These are phyloP conservation scores for Sceloporus undulatus DNA, from an alignment of 2,113 vertebrate genomes.

Conservation along the genomic window DNA sequence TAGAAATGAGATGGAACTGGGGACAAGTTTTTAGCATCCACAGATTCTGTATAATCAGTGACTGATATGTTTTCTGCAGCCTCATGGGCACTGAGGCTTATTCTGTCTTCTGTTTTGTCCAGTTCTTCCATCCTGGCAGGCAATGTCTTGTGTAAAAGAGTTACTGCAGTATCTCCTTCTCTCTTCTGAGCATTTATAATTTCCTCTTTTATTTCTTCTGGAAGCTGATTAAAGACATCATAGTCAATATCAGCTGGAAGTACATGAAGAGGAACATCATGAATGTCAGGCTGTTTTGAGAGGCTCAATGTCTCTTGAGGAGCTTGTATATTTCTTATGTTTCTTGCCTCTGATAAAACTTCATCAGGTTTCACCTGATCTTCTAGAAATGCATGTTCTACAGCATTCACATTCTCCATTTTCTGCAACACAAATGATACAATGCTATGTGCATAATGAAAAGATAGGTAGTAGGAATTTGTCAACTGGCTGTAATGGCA, in stretches of 20 bases:
- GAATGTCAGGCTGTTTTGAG: conserved; percentile 22
- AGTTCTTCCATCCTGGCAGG: conserved; percentile 47
- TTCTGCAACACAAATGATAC: conserved; percentile 56
- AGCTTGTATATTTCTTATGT: conserved; percentile 24
- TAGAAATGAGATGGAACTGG: not conserved
- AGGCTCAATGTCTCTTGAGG: conserved; percentile 6
- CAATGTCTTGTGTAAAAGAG: conserved; percentile 27
- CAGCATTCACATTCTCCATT: conserved; percentile 47
- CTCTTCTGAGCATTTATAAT: conserved; percentile 72
- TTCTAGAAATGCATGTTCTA: conserved; percentile 48
- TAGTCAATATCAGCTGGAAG: conserved; percentile 80
- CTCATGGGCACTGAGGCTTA: not conserved
- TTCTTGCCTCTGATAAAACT: conserved; percentile 47
- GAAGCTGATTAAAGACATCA: conserved; percentile 86
- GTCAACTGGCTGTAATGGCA: not conserved
- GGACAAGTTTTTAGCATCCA: conserved; percentile 26
- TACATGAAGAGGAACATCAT: not conserved
- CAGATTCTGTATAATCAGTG: conserved; percentile 7
- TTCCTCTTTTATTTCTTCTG: conserved; percentile 85
- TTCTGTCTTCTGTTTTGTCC: conserved; percentile 48
- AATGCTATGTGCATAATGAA: not conserved
- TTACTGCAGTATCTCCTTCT: conserved; percentile 28
- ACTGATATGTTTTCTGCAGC: not conserved
- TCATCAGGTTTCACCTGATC: conserved; percentile 37
- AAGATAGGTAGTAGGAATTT: not conserved